Conservation (phyloP, 2,113 vertebrate species). For the Grus americana region DNA sequence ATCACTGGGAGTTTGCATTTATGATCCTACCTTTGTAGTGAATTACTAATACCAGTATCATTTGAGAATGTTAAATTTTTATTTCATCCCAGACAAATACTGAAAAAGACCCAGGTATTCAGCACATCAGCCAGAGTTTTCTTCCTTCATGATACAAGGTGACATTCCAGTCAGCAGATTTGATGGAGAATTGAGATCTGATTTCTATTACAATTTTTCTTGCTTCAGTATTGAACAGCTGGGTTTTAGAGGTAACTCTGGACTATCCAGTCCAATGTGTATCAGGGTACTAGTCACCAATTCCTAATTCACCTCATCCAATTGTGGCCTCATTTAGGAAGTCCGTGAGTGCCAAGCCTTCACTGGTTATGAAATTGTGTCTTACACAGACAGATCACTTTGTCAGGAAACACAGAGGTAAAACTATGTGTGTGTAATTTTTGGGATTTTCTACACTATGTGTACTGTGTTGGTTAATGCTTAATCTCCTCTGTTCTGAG, state of each 20-base stretch:
- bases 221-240: not conserved
- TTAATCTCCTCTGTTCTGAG: constrained; percentile 24
- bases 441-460: not conserved
- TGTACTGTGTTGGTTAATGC: not conserved
- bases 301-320: not conserved
- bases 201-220: not conserved
- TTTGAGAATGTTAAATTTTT: not conserved
- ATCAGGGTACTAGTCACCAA: not conserved
- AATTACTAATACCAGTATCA: not conserved
- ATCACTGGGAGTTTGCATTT: not conserved
- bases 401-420: constrained; percentile 23
- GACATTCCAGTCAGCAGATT: not conserved
- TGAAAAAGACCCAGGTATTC: not conserved
- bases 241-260: not conserved
- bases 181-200: not conserved
- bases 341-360: not conserved
- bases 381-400: constrained; percentile 14
- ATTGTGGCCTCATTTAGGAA: constrained; percentile 39
- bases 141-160: not conserved
- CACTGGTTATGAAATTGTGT: constrained; percentile 11
- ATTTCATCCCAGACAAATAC: not conserved
- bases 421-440: not conserved
- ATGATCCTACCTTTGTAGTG: not conserved
- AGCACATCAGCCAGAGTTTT: not conserved
- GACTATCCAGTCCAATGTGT: not conserved